Evolutionary conservation across 2,888 invertebrate genomes (phyloP).

Genomic region (Meteorus colon): DNA sequence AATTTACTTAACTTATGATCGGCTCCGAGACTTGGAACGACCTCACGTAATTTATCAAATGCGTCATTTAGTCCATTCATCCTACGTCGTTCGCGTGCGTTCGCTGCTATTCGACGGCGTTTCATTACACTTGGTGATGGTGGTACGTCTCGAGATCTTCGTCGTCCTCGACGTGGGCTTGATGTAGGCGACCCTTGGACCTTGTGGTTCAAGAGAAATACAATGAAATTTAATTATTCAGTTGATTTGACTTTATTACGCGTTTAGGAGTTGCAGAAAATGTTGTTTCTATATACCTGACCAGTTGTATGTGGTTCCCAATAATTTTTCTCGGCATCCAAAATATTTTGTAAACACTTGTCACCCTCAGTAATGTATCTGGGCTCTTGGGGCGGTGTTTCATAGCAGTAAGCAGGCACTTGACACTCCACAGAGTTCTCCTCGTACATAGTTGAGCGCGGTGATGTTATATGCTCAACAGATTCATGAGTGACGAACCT

Average conservation of each 20-base stretch:
- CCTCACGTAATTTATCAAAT: constrained; percentile 82
- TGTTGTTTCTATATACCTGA: constrained; percentile 55
- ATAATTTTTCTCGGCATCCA: constrained; percentile 57
- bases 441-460: constrained; percentile 63
- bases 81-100: constrained; percentile 82
- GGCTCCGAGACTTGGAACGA: constrained; percentile 81
- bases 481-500: constrained; percentile 61
- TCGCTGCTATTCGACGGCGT: constrained; percentile 81
- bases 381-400: constrained; percentile 65
- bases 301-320: constrained; percentile 63
- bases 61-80: constrained; percentile 87
- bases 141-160: constrained; percentile 70
- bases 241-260: neutral
- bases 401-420: constrained; percentile 63
- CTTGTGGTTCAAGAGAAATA: constrained; percentile 33
- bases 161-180: constrained; percentile 66
- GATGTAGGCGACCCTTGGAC: constrained; percentile 61
- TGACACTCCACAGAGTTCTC: constrained; percentile 66
- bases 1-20: constrained; percentile 85
- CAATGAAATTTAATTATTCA: neutral
- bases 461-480: constrained; percentile 59
- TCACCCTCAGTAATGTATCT: constrained; percentile 57
- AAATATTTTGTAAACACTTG: constrained; percentile 49
- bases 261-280: no score
- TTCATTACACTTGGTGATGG: constrained; percentile 77